These are phyloP conservation scores for Saccopteryx leptura DNA, from an alignment of 2,113 vertebrate species.

Conservation along the genomic window DNA sequence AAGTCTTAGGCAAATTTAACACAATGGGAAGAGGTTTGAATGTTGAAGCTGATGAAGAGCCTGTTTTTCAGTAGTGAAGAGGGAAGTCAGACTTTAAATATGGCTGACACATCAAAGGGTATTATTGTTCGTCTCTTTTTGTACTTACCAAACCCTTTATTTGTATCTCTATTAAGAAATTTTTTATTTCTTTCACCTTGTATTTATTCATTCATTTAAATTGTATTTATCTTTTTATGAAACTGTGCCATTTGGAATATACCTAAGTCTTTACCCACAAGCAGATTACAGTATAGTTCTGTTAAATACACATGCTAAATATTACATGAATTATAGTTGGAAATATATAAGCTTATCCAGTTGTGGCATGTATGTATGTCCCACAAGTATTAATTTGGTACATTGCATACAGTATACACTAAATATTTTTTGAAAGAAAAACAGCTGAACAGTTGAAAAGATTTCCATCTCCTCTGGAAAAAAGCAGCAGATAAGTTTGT, in stretches of 20 bases:
- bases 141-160: not conserved
- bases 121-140: not conserved
- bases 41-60: not conserved
- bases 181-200: not conserved
- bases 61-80: not conserved
- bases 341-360: not conserved
- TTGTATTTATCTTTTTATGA: not conserved
- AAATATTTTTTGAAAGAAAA: not conserved
- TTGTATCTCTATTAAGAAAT: not conserved
- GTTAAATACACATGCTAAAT: not conserved
- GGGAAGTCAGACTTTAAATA: not conserved
- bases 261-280: not conserved
- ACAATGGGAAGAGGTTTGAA: not conserved
- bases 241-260: not conserved
- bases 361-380: accelerated
- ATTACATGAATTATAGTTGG: not conserved
- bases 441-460: not conserved
- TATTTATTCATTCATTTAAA: not conserved
- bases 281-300: not conserved
- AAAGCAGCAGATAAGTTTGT: not conserved
- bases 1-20: not conserved
- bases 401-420: not conserved
- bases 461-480: not conserved
- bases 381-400: not conserved
- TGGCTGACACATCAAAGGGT: too few species aligned